phyloP scores from a whole-genome alignment of 2,888 invertebrate genomes.

The Coleophora deauratella region DNA sequence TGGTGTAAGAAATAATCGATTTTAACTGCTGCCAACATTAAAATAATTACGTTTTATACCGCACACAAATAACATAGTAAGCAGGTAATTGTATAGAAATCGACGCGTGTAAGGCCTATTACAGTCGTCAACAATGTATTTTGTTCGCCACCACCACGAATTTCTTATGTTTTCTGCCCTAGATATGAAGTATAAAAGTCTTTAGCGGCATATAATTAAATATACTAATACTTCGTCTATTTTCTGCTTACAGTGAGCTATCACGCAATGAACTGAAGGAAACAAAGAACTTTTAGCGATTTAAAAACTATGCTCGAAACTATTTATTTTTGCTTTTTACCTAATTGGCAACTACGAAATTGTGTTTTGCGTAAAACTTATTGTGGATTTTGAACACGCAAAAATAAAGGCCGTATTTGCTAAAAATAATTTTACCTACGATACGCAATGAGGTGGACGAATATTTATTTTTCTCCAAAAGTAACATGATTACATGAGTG shows the following conservation, averaged over 20 bases:
- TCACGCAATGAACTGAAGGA: slow-evolving; percentile 40
- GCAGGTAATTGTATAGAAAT: slow-evolving; percentile 17
- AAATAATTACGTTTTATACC: too few relatives aligned
- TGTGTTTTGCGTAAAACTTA: too few relatives aligned
- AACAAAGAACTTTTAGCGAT: slow-evolving; percentile 15
- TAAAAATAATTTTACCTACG: too few relatives aligned
- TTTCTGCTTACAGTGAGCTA: slow-evolving; percentile 47
- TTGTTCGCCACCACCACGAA: slow-evolving; percentile 25
- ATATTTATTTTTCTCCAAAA: slow-evolving; percentile 1
- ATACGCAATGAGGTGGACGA: background rate
- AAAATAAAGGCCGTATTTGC: too few relatives aligned
- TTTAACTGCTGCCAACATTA: too few relatives aligned
- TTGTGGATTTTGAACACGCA: too few relatives aligned
- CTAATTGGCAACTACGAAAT: too few relatives aligned
- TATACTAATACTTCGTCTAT: slow-evolving; percentile 49
- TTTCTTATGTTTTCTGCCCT: slow-evolving; percentile 24
- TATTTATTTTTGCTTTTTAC: too few relatives aligned
- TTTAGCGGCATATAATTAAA: slow-evolving; percentile 56
- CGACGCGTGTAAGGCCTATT: slow-evolving; percentile 25
- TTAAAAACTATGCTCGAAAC: too few relatives aligned
- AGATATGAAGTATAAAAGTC: slow-evolving; percentile 43
- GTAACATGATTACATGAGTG: slow-evolving; percentile 2
- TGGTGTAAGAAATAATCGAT: background rate
- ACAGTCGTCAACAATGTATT: slow-evolving; percentile 34
- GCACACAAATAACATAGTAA: too few relatives aligned